These are phyloP conservation scores for Tetranychus urticae DNA, from an alignment of 1,140 invertebrate genomes.

Conservation along the genomic window DNA sequence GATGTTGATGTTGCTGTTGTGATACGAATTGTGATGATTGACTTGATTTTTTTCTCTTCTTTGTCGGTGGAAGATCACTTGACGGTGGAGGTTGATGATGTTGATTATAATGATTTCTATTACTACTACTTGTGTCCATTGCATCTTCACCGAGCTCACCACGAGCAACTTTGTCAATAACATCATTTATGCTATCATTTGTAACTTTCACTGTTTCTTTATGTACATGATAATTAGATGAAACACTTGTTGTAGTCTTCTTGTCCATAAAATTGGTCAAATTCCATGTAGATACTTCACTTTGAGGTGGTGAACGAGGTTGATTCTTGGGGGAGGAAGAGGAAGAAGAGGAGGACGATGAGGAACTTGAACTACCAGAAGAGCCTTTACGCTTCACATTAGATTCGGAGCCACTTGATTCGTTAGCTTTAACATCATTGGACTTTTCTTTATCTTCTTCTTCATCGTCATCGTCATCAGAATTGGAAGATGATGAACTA, in stretches of 20 bases:
- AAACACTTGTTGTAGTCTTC: neutral
- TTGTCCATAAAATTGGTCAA: constrained; percentile 3
- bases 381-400: neutral
- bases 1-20: neutral
- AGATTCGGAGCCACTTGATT: neutral
- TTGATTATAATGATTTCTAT: neutral
- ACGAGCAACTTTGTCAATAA: constrained; percentile 1
- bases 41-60: neutral
- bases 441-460: neutral
- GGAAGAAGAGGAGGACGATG: no score
- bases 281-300: constrained; percentile 1
- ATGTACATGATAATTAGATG: neutral
- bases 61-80: neutral
- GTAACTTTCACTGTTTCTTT: neutral
- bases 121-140: neutral
- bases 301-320: neutral
- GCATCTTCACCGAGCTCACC: neutral
- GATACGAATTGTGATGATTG: neutral
- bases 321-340: neutral
- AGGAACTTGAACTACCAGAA: neutral
- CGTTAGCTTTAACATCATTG: neutral
- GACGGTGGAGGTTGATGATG: neutral
- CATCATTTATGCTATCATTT: constrained; percentile 1
- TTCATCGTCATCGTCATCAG: constrained; percentile 2
- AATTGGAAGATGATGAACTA: constrained; percentile 3